Percentiles rank a stretch among this genome's conserved stretches.
These are phyloP conservation scores for Centropyge bicolor DNA, from an alignment of 2,797 vertebrate genomes.

Conservation along the genomic window DNA sequence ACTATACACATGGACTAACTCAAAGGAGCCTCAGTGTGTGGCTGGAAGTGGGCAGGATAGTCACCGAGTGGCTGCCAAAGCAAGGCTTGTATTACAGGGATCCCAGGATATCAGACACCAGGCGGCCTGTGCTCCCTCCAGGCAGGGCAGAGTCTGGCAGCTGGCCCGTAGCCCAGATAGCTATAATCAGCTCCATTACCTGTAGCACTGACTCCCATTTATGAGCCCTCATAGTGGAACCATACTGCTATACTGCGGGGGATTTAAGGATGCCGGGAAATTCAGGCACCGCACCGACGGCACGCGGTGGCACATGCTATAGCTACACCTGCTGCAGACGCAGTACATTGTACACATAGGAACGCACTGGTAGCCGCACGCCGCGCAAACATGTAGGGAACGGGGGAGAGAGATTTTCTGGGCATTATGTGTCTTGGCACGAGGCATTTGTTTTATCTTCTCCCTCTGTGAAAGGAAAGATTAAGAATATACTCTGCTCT, in stretches of 20 bases:
- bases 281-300: slow-evolving; percentile 58
- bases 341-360: slow-evolving; percentile 27
- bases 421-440: slow-evolving; percentile 74
- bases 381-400: slow-evolving; percentile 35
- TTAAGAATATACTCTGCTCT: slow-evolving; percentile 78
- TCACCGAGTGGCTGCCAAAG: slow-evolving; percentile 84
- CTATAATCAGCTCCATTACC: slow-evolving; percentile 87
- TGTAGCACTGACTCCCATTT: slow-evolving; percentile 81
- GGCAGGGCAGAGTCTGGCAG: slow-evolving; percentile 85
- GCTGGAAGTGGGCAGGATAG: slow-evolving; percentile 75
- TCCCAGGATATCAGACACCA: slow-evolving; percentile 92
- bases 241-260: slow-evolving; percentile 56
- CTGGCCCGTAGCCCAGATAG: slow-evolving; percentile 85
- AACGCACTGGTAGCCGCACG: slow-evolving; percentile 7
- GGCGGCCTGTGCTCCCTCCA: slow-evolving; percentile 85
- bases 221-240: slow-evolving; percentile 74
- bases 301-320: slow-evolving; percentile 41
- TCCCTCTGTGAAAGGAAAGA: slow-evolving; percentile 72
- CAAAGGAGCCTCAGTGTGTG: slow-evolving; percentile 71
- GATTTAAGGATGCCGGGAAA: slow-evolving; percentile 65
- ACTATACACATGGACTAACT: slow-evolving; percentile 71
- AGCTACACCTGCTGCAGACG: slow-evolving; percentile 52
- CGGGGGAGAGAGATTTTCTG: slow-evolving; percentile 57
- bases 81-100: slow-evolving; percentile 91
- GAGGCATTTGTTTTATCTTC: slow-evolving; percentile 75